phyloP scores from a whole-genome alignment of 2,113 vertebrate genomes.

The Platysteira castanea region DNA sequence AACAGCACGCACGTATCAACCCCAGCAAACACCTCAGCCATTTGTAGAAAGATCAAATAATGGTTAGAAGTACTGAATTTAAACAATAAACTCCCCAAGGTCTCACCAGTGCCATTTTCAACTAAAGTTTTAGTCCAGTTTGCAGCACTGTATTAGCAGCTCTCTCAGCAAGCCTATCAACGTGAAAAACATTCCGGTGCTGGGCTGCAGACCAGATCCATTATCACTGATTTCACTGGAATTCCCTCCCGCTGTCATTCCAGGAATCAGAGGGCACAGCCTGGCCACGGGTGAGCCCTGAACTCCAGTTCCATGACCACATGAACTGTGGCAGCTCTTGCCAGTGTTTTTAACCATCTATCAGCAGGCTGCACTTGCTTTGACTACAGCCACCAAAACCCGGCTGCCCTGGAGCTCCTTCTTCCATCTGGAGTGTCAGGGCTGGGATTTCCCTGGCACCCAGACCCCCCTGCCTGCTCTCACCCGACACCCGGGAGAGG shows the following conservation, averaged over 20 bases:
- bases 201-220: neutral
- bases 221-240: neutral
- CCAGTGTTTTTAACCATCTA: neutral
- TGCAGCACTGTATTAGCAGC: neutral
- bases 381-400: neutral
- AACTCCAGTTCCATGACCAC: rapidly evolving
- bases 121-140: neutral
- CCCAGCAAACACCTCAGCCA: neutral
- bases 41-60: neutral
- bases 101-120: neutral
- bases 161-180: neutral
- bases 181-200: rapidly evolving
- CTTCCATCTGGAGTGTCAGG: neutral
- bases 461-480: neutral
- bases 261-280: neutral
- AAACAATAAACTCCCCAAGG: neutral
- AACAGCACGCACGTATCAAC: rapidly evolving
- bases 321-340: neutral
- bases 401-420: rapidly evolving
- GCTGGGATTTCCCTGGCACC: neutral
- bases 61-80: neutral
- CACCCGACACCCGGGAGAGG: rapidly evolving
- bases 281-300: neutral
- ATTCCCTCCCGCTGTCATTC: neutral
- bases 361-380: neutral